A percentile compares a stretch with the other conserved stretches of the same genome.
phyloP scores from a whole-genome alignment of 2,113 vertebrate genomes.

The Phylloscopus trochiloides region DNA sequence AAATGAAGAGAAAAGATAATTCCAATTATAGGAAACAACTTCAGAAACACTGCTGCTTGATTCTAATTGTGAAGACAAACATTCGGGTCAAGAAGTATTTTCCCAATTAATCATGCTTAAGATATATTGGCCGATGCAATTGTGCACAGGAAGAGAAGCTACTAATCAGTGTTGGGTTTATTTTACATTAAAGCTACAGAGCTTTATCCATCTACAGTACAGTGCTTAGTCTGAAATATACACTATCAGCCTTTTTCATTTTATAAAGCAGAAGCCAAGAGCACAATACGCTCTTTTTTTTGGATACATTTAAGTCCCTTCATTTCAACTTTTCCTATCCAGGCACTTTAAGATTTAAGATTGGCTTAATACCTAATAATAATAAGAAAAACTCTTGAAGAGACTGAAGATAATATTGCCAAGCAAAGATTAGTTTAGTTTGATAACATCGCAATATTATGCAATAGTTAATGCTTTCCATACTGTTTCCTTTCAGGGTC shows the following conservation, averaged over 20 bases:
- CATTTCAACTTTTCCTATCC: neutral
- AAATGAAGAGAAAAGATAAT: conserved; percentile 57
- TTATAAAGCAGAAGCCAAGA: neutral
- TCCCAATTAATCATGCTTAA: conserved; percentile 52
- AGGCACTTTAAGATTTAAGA: neutral
- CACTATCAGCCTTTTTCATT: neutral
- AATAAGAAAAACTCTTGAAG: neutral
- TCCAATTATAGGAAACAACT: conserved; percentile 46
- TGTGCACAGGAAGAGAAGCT: conserved; percentile 13
- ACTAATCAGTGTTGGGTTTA: conserved; percentile 13
- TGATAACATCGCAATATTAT: neutral
- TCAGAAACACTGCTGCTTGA: conserved; percentile 23
- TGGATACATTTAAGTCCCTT: neutral
- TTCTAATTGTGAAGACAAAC: conserved; percentile 60
- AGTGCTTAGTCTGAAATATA: neutral
- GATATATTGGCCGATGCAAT: neutral
- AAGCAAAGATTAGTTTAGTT: neutral
- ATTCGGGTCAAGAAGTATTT: conserved; percentile 41
- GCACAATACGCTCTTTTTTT: neutral
- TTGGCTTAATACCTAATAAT: neutral
- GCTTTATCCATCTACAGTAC: neutral
- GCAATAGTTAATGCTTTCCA: neutral
- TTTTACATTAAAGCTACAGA: conserved; percentile 27
- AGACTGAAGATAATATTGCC: neutral
- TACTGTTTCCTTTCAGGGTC: neutral